These are phyloP conservation scores for Trididemnum nubilum DNA, from an alignment of 23 tunicate species.

Conservation along the genomic window DNA sequence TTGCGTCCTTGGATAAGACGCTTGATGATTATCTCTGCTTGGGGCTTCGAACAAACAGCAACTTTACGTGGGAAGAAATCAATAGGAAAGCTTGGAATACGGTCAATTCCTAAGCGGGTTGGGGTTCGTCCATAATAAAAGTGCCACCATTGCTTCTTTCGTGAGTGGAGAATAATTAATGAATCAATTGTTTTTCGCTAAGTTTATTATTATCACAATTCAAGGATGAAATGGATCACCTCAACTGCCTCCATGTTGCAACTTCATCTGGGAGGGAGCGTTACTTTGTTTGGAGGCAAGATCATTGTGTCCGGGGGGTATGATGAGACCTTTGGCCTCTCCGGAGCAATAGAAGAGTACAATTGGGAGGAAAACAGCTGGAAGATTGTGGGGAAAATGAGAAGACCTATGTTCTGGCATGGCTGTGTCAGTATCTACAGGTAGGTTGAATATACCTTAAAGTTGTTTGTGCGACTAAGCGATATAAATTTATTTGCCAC, in stretches of 20 bases:
- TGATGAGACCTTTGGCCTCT: conserved; percentile 67
- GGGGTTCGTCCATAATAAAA: no score
- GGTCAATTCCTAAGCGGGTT: no score
- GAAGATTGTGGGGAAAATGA: conserved; percentile 64
- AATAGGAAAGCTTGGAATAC: no score
- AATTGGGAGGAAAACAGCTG: conserved; percentile 55
- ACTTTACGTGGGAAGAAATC: no score
- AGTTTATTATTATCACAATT: no score
- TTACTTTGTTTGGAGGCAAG: conserved; percentile 57
- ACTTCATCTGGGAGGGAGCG: conserved; percentile 90
- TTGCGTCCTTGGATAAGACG: no score
- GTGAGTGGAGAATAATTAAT: no score
- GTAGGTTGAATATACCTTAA: conserved; percentile 4
- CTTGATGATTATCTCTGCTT: no score
- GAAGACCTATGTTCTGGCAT: conserved; percentile 95
- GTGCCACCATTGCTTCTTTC: no score
- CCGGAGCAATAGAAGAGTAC: conserved; percentile 80
- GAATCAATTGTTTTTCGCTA: no score
- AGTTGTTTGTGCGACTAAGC: neutral
- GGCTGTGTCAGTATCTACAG: conserved; percentile 90
- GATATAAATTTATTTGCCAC: neutral
- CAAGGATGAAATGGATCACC: conserved; percentile 50
- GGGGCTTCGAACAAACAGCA: no score
- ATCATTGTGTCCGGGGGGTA: conserved; percentile 94
- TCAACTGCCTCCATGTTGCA: conserved; percentile 70